Evolutionary conservation across 2,113 vertebrate genomes (phyloP), one percentile per base, ranked within the genome.

Genomic region (Serranochromis macrocephalus): DNA sequence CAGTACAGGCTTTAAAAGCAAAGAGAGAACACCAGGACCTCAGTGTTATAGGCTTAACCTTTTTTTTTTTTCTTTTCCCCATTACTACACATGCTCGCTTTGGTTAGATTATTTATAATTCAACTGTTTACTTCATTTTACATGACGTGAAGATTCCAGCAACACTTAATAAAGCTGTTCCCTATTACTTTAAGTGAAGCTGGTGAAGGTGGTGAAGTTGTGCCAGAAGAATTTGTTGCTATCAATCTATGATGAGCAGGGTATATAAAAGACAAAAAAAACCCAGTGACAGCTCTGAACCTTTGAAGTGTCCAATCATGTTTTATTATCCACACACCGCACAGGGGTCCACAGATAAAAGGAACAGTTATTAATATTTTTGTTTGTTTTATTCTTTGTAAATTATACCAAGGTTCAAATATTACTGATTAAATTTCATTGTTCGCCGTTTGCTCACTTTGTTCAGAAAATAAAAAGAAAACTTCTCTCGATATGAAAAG

Each of bases 41-140:
- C 71, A 12, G 16, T 49, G 24, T 75, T 75, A 47, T 75, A 75
- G 42, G 24, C 42, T 75, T 49, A 47, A 75, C 71, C 71, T 7
- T 29, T 7, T 4, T 21, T 21, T 45, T 16, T 17, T 3, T 2
- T 0, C 0, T 17, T 75, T 75, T 7, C 0, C 68, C 17, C 42
- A 49, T 7, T 7, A 24, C 38, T 26, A 11, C 42, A 75, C 24
- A 29, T 12, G 0, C 40, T 47, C 4, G 9, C 24, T 17, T 47
- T 47, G 14, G 21, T 73, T 45, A 26, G 21, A 75, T 29, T 75
- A 1, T 75, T 29, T 29, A 47, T 45, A 7, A 29, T 75, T 75
- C 9, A 47, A 47, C 6, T 3, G 1, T 49, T 75, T 29, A 31
- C 71, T 66, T 66, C 6, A 36, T 66, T 66, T 66, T 66, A 38